Percentiles rank a stretch among this genome's conserved stretches.
Evolutionary conservation across 1,140 invertebrate genomes (phyloP).

Genomic region (Batillaria attramentaria): DNA sequence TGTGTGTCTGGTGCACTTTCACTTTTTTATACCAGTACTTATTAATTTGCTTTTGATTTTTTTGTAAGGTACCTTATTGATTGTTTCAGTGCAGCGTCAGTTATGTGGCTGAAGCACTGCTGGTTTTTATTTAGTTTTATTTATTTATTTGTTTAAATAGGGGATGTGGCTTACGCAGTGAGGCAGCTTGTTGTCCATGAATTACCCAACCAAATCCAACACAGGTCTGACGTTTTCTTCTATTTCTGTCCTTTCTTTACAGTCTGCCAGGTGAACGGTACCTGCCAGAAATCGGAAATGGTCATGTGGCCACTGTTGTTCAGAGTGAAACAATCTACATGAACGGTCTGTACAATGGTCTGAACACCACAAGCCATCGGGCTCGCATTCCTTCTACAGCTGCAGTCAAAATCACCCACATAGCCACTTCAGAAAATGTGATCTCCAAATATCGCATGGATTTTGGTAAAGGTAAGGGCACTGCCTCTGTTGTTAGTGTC

Average conservation of each 20-base stretch:
- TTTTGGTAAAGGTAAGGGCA: slow-evolving; percentile 50
- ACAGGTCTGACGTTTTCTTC: neutral
- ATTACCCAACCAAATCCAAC: too few species aligned
- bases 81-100: too few species aligned
- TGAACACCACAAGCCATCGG: slow-evolving; percentile 53
- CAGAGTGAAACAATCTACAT: slow-evolving; percentile 71
- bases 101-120: too few species aligned
- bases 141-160: too few species aligned
- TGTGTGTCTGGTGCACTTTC: slow-evolving; percentile 8
- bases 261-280: neutral
- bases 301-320: slow-evolving; percentile 71
- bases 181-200: too few species aligned
- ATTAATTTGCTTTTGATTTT: too few species aligned
- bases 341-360: slow-evolving; percentile 73
- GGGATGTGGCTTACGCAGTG: too few species aligned
- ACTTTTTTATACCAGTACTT: too few species aligned
- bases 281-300: slow-evolving; percentile 70
- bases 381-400: slow-evolving; percentile 60
- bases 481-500: too few species aligned
- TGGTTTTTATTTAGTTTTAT: too few species aligned
- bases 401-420: slow-evolving; percentile 41
- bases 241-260: neutral
- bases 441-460: slow-evolving; percentile 45
- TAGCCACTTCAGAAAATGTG: slow-evolving; percentile 4
- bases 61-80: too few species aligned